These are phyloP conservation scores for Sebastes matsubarae DNA, from an alignment of 2,797 vertebrate genomes.

Conservation along the genomic window DNA sequence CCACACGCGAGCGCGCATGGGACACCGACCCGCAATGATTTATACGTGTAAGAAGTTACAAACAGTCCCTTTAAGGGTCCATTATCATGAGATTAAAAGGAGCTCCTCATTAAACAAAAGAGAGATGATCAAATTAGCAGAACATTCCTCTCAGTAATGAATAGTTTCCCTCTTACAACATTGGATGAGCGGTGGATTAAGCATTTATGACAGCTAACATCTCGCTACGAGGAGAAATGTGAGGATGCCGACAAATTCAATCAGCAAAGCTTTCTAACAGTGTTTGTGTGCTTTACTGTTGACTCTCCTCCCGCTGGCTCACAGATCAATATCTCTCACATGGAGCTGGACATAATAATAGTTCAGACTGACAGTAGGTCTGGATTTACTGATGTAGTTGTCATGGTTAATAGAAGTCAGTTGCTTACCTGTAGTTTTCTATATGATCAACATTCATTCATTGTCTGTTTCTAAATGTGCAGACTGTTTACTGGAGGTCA, in stretches of 20 bases:
- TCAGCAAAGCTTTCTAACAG: constrained; percentile 28
- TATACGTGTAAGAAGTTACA: too few species aligned
- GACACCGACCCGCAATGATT: too few species aligned
- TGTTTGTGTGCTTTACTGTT: neutral
- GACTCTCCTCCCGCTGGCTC: constrained; percentile 8
- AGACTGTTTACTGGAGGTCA: neutral
- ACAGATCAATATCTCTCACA: constrained; percentile 34
- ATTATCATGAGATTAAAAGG: neutral
- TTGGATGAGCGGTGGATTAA: constrained; percentile 21
- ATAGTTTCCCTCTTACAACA: constrained; percentile 13
- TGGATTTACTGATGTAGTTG: neutral
- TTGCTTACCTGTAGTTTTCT: neutral
- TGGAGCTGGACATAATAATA: neutral
- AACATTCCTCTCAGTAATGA: neutral
- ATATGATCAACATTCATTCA: neutral
- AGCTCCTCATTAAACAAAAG: neutral
- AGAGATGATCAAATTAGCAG: neutral
- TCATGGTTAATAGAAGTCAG: neutral
- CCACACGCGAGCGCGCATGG: too few species aligned
- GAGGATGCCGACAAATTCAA: constrained; percentile 40
- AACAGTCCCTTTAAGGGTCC: neutral
- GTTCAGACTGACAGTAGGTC: constrained; percentile 11
- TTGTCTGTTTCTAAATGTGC: neutral
- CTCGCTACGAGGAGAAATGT: constrained; percentile 14
- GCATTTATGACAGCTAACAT: constrained; percentile 37